Base-by-base conservation (phyloP, 2,113 vertebrate species). In the Gallinago jamesoni region DNA sequence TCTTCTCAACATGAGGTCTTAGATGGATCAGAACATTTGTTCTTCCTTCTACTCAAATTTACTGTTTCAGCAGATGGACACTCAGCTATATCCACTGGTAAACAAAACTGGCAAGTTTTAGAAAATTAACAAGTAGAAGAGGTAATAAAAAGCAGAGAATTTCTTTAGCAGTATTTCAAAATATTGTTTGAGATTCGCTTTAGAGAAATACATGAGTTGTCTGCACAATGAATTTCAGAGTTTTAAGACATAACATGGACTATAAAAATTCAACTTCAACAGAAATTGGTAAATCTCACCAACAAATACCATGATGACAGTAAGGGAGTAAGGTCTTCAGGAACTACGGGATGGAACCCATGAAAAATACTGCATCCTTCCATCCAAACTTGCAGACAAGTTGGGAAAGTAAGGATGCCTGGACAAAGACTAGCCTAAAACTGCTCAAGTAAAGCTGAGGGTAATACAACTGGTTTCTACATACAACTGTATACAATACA, bases 71-170 rank as follows among this genome's bases (percentile, higher is more conserved):
- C 31, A 94, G 63, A 88, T 28, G 39, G 63, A 56, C 30, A 70
- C 16, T 84, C 74, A 91, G 60, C 35, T 70, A 81, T 31, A 82
- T 11, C 45, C 56, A 68, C 77, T 52, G 39, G 52, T 50, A 84
- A 89, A 77, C 24, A 94, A 78, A 91, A 93, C 41, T 72, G 47
- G 67, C 6, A 87, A 78, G n/a, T 5, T 91, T 94, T 45, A 57
- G 59, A 70, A 89, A 95, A 81, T 55, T 70, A 84, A 31, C 52
- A 70, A 39, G 47, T 4, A 55, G n/a, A 68, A 92, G 33, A 77
- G 7, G 22, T 9, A 77, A 77, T n/a, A 78, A 68, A 83, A 64
- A 3, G 0, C 0, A 68, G 23, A 21, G 0, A 20, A 59, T 57
- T 83, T 72, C 5, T 83, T 83, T 15, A 84, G 59, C 2, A 35